These are phyloP conservation scores for Garrulus glandarius DNA, from an alignment of 2,797 vertebrate genomes.

Conservation along the genomic window DNA sequence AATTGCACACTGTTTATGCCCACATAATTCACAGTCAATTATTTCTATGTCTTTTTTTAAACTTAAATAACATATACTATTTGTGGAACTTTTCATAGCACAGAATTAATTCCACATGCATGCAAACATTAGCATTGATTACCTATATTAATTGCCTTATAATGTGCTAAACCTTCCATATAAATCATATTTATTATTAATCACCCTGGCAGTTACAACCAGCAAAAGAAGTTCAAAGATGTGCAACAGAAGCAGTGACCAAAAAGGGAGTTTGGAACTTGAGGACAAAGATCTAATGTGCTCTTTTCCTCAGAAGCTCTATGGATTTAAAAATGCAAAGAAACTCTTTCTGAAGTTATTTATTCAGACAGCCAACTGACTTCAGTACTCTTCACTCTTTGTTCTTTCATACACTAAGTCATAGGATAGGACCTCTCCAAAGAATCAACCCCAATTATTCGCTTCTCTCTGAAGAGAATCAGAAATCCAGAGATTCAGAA, in stretches of 20 bases:
- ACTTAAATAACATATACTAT: not conserved
- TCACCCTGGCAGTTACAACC: not conserved
- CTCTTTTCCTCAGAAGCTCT: not conserved
- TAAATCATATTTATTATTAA: not conserved
- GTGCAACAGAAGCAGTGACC: not conserved
- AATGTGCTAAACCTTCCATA: not conserved
- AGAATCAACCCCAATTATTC: not conserved
- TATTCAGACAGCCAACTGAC: not conserved
- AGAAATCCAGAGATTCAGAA: not conserved
- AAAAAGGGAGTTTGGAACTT: not conserved
- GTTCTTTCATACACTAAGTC: not conserved
- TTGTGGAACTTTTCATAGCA: not conserved
- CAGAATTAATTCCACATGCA: not conserved
- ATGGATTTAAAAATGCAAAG: not conserved
- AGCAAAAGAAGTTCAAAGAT: not conserved
- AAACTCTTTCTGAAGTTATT: not conserved
- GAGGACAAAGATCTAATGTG: not conserved
- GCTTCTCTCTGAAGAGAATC: not conserved
- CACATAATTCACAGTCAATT: not conserved
- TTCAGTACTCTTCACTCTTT: not conserved
- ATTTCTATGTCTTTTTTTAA: not conserved
- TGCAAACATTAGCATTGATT: not conserved
- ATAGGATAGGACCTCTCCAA: not conserved
- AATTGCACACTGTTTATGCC: fast-evolving
- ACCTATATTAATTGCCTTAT: not conserved